Conservation (phyloP, 2,113 vertebrate species). For the Synodontis membranacea region DNA sequence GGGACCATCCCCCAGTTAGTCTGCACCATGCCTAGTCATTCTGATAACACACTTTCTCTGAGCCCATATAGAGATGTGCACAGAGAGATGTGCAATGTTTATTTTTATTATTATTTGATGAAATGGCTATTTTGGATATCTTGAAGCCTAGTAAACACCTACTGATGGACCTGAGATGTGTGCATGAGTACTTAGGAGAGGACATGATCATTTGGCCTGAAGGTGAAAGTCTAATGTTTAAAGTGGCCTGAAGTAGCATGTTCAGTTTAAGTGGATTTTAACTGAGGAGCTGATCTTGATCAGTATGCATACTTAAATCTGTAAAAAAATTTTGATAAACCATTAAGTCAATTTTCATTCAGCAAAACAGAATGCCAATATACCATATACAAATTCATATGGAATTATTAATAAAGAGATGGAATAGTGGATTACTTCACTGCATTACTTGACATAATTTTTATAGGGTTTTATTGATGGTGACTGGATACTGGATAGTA, state of each 20-base stretch:
- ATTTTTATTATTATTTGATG: slow-evolving; percentile 55
- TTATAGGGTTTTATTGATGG: neutral
- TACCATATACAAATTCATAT: neutral
- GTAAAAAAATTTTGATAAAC: neutral
- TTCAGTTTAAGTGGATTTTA: slow-evolving; percentile 18
- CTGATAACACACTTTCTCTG: slow-evolving; percentile 50
- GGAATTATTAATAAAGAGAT: neutral
- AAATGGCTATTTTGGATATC: slow-evolving; percentile 26
- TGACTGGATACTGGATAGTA: neutral
- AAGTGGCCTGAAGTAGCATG: neutral
- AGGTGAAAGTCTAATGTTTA: no score
- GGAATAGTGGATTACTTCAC: neutral
- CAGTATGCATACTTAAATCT: neutral
- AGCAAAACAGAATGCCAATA: neutral
- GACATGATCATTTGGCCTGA: neutral
- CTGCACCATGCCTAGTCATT: slow-evolving; percentile 58
- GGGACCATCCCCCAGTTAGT: slow-evolving; percentile 31
- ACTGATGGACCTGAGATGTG: neutral
- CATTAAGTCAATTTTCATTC: neutral
- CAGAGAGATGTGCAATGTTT: slow-evolving; percentile 40
- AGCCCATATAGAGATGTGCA: slow-evolving; percentile 50
- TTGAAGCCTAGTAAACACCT: slow-evolving; percentile 27
- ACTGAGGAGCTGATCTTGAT: slow-evolving; percentile 17
- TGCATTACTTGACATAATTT: neutral
- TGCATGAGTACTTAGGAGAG: neutral